Conservation (phyloP, 2,797 vertebrate genomes). For the Thalassophryne amazonica region DNA sequence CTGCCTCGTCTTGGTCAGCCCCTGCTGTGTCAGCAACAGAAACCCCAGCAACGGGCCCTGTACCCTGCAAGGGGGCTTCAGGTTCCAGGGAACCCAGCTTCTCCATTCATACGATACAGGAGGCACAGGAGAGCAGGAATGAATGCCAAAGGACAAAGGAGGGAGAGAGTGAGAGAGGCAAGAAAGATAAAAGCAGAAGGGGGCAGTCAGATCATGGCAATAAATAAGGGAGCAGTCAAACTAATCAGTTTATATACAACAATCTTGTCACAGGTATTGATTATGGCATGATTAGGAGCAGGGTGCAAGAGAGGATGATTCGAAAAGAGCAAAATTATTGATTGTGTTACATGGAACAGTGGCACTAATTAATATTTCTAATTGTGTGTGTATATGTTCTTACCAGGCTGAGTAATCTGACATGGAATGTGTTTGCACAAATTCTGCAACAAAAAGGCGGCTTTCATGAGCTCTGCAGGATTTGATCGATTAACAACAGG, state of each 20-base stretch:
- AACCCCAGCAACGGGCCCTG: slow-evolving; percentile 51
- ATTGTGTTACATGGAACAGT: slow-evolving; percentile 10
- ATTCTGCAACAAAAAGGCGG: slow-evolving; percentile 25
- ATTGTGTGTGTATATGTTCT: background rate
- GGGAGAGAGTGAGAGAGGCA: slow-evolving; percentile 14
- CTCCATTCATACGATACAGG: slow-evolving; percentile 67
- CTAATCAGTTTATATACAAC: slow-evolving; percentile 14
- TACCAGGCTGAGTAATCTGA: slow-evolving; percentile 65
- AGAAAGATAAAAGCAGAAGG: slow-evolving; percentile 6
- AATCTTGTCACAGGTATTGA: slow-evolving; percentile 29
- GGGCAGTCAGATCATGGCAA: slow-evolving; percentile 3
- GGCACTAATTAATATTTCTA: background rate
- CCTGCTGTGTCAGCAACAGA: slow-evolving; percentile 21
- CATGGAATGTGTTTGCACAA: slow-evolving; percentile 63
- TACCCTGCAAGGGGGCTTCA: slow-evolving; percentile 31
- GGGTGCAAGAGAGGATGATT: background rate
- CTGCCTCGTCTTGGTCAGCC: slow-evolving; percentile 24
- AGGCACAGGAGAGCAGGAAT: slow-evolving; percentile 18
- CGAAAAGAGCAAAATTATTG: background rate
- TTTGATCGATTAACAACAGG: background rate
- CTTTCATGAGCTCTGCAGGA: slow-evolving; percentile 11
- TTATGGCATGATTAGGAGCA: slow-evolving; percentile 8
- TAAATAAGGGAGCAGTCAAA: slow-evolving; percentile 2
- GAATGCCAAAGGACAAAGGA: slow-evolving; percentile 14
- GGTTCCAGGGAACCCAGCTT: slow-evolving; percentile 53